These are phyloP conservation scores for Carettochelys insculpta DNA, from an alignment of 2,113 vertebrate genomes.

Conservation along the genomic window DNA sequence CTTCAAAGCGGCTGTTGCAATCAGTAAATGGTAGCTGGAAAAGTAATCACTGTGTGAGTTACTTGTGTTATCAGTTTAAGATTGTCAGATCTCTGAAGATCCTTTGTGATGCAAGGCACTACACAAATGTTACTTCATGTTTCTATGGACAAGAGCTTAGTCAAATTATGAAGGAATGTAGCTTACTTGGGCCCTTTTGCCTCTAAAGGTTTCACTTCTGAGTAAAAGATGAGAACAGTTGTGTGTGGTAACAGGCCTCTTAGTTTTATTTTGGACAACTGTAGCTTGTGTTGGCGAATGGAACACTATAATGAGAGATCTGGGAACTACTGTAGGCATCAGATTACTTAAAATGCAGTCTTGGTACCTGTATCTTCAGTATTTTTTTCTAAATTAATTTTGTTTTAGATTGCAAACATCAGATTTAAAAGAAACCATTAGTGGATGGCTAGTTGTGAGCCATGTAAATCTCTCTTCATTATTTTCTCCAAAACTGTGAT, in stretches of 20 bases:
- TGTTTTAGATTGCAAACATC: background rate
- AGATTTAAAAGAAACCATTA: background rate
- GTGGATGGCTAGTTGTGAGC: background rate
- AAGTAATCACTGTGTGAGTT: background rate
- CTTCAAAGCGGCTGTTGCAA: fast-evolving
- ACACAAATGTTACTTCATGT: fast-evolving
- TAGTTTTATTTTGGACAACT: background rate
- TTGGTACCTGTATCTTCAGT: background rate
- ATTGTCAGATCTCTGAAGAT: background rate
- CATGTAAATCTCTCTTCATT: background rate
- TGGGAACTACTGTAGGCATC: background rate
- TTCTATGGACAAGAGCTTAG: fast-evolving
- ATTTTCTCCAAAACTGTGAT: background rate
- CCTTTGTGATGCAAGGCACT: background rate
- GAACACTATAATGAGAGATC: background rate
- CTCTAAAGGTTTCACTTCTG: background rate
- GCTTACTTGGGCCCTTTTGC: background rate
- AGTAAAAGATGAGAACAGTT: background rate
- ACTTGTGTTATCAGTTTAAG: fast-evolving
- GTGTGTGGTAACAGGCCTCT: background rate
- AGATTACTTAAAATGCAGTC: background rate
- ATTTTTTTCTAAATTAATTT: background rate
- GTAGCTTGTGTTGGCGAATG: background rate
- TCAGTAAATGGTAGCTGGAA: fast-evolving
- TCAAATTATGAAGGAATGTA: fast-evolving